phyloP scores from a whole-genome alignment of 2,888 invertebrate genomes.

The Nesidiocoris tenuis region DNA sequence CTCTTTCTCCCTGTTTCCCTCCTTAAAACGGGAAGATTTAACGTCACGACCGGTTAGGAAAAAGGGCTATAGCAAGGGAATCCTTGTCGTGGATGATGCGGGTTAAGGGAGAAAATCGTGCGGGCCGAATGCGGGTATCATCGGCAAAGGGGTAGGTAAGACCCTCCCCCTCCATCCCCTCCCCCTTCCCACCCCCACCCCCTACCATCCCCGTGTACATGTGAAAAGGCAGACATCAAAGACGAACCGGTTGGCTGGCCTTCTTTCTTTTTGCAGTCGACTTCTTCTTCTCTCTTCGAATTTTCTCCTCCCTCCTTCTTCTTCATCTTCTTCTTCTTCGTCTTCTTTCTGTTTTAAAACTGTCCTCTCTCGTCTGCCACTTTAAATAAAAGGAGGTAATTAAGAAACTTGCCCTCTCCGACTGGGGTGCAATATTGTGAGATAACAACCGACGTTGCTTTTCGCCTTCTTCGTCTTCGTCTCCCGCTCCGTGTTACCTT shows the following conservation, averaged over 20 bases:
- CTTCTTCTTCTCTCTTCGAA: background rate
- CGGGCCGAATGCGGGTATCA: background rate
- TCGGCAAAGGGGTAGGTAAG: background rate
- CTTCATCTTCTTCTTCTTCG: background rate
- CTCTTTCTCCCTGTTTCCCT: background rate
- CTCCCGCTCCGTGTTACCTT: slow-evolving; percentile 33
- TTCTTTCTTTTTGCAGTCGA: background rate
- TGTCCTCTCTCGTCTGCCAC: slow-evolving; percentile 31
- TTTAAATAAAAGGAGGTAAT: slow-evolving; percentile 43
- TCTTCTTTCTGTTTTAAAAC: slow-evolving; percentile 30
- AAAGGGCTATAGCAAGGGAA: background rate
- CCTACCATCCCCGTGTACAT: background rate
- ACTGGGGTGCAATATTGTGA: slow-evolving; percentile 41
- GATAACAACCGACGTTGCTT: slow-evolving; percentile 28
- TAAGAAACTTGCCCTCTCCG: slow-evolving; percentile 41
- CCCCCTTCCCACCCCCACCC: background rate
- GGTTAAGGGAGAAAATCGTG: background rate
- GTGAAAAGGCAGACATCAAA: background rate
- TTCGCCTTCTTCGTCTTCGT: background rate
- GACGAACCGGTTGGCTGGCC: background rate
- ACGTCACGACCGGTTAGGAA: background rate
- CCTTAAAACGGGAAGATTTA: background rate
- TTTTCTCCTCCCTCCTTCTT: background rate
- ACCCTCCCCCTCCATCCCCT: background rate
- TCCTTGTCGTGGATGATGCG: background rate